Conservation (phyloP, 2,797 vertebrate species). For the Zalophus californianus region DNA sequence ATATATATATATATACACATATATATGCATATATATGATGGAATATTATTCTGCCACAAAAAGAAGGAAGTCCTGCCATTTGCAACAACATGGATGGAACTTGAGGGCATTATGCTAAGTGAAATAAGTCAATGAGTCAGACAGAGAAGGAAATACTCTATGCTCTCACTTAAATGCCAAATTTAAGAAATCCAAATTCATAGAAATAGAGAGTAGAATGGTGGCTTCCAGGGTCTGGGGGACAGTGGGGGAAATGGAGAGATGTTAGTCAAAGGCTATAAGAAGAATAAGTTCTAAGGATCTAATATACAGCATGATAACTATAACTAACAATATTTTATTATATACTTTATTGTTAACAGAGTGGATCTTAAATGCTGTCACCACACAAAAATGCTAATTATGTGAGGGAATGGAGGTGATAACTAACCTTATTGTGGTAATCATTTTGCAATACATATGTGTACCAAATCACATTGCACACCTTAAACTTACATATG, state of each 20-base stretch:
- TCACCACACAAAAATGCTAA: background rate
- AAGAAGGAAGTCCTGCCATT: background rate
- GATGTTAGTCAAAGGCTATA: background rate
- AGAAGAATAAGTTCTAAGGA: background rate
- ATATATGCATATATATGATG: background rate
- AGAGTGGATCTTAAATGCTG: background rate
- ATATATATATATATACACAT: too few species aligned
- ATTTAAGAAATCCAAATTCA: background rate
- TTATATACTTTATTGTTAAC: background rate
- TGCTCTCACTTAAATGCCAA: background rate
- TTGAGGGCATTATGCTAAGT: background rate
- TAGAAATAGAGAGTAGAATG: background rate
- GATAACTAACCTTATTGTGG: background rate
- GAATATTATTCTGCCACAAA: background rate
- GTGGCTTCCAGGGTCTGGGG: background rate
- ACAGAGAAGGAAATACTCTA: background rate
- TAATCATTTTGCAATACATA: background rate
- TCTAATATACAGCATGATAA: background rate
- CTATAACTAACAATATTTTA: background rate
- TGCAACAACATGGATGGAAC: background rate
- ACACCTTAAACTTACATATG: background rate
- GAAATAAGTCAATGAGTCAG: background rate
- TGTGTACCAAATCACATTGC: background rate
- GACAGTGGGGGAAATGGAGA: background rate
- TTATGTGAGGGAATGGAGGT: background rate